Percentiles rank a stretch among this genome's conserved stretches.
phyloP scores from a whole-genome alignment of 2,113 vertebrate genomes.

The Pangasianodon gigas region DNA sequence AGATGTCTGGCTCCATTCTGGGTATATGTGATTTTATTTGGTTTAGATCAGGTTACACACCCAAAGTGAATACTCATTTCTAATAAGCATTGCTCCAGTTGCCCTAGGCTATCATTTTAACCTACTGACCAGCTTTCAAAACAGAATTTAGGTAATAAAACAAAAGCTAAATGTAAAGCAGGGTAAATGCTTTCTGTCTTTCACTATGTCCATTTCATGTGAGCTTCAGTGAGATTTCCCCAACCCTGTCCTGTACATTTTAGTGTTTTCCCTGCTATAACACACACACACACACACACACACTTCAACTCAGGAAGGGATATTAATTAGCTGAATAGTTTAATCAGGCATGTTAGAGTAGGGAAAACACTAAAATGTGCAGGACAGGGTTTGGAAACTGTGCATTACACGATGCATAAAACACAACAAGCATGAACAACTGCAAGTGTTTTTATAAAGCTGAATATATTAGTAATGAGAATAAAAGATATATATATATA shows the following conservation, averaged over 20 bases:
- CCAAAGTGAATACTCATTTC: background rate
- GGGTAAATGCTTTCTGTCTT: background rate
- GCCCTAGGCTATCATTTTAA: conserved; percentile 12
- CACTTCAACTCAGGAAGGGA: background rate
- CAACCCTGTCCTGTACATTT: background rate
- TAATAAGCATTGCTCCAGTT: background rate
- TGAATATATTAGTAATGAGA: background rate
- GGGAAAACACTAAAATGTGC: background rate
- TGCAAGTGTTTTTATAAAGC: background rate
- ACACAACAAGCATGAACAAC: background rate
- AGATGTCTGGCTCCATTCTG: background rate
- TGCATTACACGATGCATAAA: background rate
- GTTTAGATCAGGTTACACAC: conserved; percentile 19
- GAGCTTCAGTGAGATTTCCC: background rate
- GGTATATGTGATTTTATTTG: background rate
- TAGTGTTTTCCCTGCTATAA: background rate
- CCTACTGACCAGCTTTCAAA: background rate
- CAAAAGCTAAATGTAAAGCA: background rate
- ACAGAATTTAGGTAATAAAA: conserved; percentile 7
- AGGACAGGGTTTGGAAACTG: background rate
- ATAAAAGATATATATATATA: background rate
- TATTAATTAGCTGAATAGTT: background rate
- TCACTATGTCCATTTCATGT: background rate
- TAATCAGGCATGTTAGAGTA: background rate
- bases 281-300: conserved; percentile 3